phyloP scores from a whole-genome alignment of 1,140 invertebrate genomes.

The Periplaneta americana region DNA sequence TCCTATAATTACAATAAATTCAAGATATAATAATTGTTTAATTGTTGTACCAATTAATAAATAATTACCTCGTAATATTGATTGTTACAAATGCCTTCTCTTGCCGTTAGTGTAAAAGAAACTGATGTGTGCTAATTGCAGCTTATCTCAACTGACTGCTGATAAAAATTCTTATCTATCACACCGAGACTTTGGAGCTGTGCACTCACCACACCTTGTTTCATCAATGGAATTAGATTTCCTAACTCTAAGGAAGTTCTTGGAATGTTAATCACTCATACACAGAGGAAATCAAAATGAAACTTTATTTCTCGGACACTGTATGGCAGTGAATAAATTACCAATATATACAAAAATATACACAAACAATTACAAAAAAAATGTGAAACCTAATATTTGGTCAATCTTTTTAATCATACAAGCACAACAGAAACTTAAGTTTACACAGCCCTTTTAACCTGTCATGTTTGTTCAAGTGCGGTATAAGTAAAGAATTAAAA shows the following conservation, averaged over 20 bases:
- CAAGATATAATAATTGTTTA: too few species aligned
- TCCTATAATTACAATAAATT: too few species aligned
- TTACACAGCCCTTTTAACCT: not conserved
- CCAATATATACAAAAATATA: not conserved
- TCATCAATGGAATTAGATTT: not conserved
- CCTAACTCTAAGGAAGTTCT: not conserved
- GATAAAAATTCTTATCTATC: not conserved
- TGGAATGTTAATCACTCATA: not conserved
- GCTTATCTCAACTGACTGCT: not conserved
- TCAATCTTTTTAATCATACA: not conserved
- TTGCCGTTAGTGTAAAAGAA: not conserved
- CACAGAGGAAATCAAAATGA: not conserved
- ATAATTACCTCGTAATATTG: not conserved
- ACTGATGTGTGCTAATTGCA: not conserved
- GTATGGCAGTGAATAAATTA: not conserved
- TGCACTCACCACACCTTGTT: not conserved
- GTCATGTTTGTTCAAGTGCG: not conserved
- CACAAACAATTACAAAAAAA: not conserved
- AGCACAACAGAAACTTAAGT: not conserved
- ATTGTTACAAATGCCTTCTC: not conserved
- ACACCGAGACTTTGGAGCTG: not conserved
- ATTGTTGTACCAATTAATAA: too few species aligned
- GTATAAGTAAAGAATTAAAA: too few species aligned
- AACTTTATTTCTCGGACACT: not conserved
- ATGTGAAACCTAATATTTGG: not conserved